These are phyloP conservation scores for Megaceryle torquata DNA, from an alignment of 2,113 vertebrate genomes.

Conservation along the genomic window DNA sequence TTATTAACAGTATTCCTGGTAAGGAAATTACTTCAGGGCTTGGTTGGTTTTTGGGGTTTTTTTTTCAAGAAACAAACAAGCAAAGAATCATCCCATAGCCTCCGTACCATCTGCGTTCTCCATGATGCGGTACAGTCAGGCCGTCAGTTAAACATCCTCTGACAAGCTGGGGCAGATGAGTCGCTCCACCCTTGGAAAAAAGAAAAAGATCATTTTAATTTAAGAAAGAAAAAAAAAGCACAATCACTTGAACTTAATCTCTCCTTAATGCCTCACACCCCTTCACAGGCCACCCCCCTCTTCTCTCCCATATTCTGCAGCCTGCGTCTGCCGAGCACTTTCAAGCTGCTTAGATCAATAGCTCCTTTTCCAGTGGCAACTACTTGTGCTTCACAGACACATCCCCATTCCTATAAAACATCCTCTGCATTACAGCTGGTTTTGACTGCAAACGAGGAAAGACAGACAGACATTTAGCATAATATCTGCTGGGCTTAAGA, in stretches of 20 bases:
- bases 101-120: slow-evolving; percentile 90
- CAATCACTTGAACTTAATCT: not conserved
- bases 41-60: not conserved
- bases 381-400: not conserved
- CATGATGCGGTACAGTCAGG: slow-evolving; percentile 70
- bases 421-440: not conserved
- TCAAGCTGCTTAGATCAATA: slow-evolving; percentile 19
- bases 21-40: not conserved
- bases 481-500: not conserved
- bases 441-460: not conserved
- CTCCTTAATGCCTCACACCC: not conserved
- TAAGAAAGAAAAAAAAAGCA: not conserved
- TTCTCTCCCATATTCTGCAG: not conserved
- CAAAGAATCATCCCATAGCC: not conserved
- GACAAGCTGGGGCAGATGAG: not conserved
- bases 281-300: not conserved
- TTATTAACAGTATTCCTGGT: not conserved
- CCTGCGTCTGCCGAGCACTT: not conserved
- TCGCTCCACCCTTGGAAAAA: not conserved
- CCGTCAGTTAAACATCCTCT: slow-evolving; percentile 60
- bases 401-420: not conserved
- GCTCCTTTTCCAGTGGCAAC: not conserved
- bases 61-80: not conserved
- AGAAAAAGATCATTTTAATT: not conserved
- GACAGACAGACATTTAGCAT: not conserved